Conservation (phyloP, 2,113 vertebrate genomes). For the Oreochromis spilurus region DNA sequence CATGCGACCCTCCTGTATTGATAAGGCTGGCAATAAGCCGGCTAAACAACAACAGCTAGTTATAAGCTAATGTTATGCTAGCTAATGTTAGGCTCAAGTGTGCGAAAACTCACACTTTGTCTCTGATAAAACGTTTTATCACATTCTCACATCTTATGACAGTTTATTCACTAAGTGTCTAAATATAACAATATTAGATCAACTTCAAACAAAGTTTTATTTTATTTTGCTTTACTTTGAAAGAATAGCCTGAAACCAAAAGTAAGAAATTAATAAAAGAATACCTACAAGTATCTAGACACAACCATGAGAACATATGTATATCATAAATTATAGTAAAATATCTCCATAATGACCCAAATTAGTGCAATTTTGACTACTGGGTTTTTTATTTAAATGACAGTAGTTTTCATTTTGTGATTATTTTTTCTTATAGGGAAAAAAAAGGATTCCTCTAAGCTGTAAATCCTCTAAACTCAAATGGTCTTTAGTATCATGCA, state of each 20-base stretch:
- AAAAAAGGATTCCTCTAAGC: background rate
- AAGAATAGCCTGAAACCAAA: background rate
- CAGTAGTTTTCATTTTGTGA: background rate
- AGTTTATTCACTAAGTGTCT: background rate
- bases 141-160: background rate
- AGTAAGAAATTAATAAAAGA: background rate
- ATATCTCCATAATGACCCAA: background rate
- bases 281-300: background rate
- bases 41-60: too few species aligned
- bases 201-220: background rate
- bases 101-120: background rate
- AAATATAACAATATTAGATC: background rate
- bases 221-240: background rate
- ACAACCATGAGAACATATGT: background rate
- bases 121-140: background rate
- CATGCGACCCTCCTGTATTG: background rate
- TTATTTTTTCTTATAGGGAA: background rate
- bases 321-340: background rate
- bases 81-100: background rate
- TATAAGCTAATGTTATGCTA: background rate
- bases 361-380: background rate
- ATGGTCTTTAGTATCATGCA: background rate
- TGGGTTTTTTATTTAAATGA: background rate
- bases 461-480: background rate
- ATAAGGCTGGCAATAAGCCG: too few species aligned